phyloP scores from a whole-genome alignment of 2,888 invertebrate genomes.

The Thymelicus sylvestris region DNA sequence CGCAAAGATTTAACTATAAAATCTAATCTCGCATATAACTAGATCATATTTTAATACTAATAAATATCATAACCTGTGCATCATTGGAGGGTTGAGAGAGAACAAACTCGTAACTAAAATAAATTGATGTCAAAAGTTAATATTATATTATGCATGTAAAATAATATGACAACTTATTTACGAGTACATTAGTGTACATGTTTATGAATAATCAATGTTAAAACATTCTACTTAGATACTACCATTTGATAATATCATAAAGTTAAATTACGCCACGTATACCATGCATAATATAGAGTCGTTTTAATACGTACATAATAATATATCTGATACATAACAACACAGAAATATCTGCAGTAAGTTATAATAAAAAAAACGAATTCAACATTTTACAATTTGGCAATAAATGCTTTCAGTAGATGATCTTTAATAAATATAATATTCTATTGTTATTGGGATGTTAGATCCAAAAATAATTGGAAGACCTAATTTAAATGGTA shows the following conservation, averaged over 20 bases:
- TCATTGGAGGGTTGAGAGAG: constrained; percentile 54
- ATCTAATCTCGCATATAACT: constrained; percentile 73
- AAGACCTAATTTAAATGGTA: constrained; percentile 52
- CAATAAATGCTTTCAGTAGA: constrained; percentile 48
- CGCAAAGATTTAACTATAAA: constrained; percentile 76
- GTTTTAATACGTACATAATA: not conserved
- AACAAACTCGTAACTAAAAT: constrained; percentile 41
- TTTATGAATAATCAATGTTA: not conserved
- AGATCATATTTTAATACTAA: constrained; percentile 62
- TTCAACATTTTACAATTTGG: constrained; percentile 45
- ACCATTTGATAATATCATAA: constrained; percentile 1
- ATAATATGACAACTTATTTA: constrained; percentile 8
- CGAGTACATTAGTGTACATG: not conserved
- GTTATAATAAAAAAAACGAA: constrained; percentile 20
- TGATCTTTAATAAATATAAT: constrained; percentile 25
- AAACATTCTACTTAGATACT: not conserved
- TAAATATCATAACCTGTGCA: constrained; percentile 53
- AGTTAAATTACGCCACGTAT: not conserved
- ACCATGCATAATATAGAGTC: not conserved
- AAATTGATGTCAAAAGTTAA: constrained; percentile 42
- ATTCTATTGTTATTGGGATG: constrained; percentile 34
- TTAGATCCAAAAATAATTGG: constrained; percentile 50
- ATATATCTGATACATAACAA: constrained; percentile 4
- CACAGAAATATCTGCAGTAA: constrained; percentile 4
- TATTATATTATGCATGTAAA: constrained; percentile 35